These are phyloP conservation scores for Sminthopsis crassicaudata DNA, from an alignment of 2,113 vertebrate genomes.

Conservation along the genomic window DNA sequence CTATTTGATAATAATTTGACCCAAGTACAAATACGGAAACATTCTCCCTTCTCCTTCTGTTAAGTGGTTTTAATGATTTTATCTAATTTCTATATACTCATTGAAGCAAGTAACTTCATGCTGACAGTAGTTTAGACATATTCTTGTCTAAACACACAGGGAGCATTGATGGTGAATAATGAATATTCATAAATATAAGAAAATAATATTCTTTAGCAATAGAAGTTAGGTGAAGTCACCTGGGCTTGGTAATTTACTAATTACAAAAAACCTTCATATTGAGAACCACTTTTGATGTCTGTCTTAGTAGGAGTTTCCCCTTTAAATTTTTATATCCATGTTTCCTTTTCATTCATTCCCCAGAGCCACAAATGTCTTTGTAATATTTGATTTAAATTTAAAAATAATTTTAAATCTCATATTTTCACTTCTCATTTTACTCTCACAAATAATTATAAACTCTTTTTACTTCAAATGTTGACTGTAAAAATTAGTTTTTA, in stretches of 20 bases:
- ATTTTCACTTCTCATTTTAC: slow-evolving; percentile 11
- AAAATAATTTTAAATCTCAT: neutral
- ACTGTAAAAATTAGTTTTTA: neutral
- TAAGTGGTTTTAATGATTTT: neutral
- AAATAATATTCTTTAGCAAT: neutral
- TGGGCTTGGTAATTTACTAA: neutral
- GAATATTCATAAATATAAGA: neutral
- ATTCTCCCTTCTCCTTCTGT: neutral
- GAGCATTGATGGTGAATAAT: neutral
- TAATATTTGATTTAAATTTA: neutral
- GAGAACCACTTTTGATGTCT: neutral
- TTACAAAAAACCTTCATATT: neutral
- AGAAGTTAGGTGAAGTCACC: neutral
- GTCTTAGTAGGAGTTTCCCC: neutral
- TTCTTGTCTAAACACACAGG: neutral
- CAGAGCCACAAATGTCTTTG: neutral
- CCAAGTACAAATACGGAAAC: neutral
- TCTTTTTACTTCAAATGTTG: neutral
- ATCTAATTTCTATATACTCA: neutral
- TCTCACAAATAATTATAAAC: neutral
- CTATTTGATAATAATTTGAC: slow-evolving; percentile 7
- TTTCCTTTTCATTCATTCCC: slow-evolving; percentile 19
- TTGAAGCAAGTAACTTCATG: neutral
- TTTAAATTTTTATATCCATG: neutral
- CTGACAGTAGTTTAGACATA: neutral